Base-by-base conservation (phyloP, 2,797 vertebrate genomes). In the Saguinus oedipus region DNA sequence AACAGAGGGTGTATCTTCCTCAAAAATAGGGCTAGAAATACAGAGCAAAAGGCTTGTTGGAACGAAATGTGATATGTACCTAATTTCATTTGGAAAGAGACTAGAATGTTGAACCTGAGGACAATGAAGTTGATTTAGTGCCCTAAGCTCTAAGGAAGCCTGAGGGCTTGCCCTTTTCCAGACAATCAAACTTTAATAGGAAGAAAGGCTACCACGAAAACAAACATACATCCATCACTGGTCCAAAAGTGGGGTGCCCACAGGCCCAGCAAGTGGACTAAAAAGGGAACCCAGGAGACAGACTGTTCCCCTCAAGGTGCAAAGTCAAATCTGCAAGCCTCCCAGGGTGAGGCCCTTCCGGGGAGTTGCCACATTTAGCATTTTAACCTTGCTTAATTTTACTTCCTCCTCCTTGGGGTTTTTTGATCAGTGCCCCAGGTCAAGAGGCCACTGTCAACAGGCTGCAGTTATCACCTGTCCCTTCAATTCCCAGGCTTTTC, bases 1-100 rank as follows among this genome's bases (percentile, higher is more conserved):
- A 13, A 99, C 99, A 72, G 99, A 99, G 22, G 99, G 99, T 0
- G 99, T 99, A 64, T 99, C 99, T 88, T 99, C 99, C 97, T 99
- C 99, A 99, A 99, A 99, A 99, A 99, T 99, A 86, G 99, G 99
- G 98, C 99, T 99, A 96, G 75, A 95, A 74, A 78, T 57, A 94
- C 85, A 94, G 75, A 46, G 30, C 9, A 84, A 92, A 96, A 84
- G 1, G 1, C 3, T 15, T 20, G 24, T 27, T 68, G 48, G 22
- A 17, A 42, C 42, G 2, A n/a, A 48, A 33, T 1, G 19, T 17
- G 0, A 10, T 10, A 10, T 8, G 27, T 3, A 50, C 13, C 6
- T 13, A 50, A 27, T 74, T 83, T 70, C 74, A 19, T 80, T 24
- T 26, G 42, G 22, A 30, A 33, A 53, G 33, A 55, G 11, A 33